phyloP scores from a whole-genome alignment of 2,888 invertebrate genomes.

The Panzeria rudis region DNA sequence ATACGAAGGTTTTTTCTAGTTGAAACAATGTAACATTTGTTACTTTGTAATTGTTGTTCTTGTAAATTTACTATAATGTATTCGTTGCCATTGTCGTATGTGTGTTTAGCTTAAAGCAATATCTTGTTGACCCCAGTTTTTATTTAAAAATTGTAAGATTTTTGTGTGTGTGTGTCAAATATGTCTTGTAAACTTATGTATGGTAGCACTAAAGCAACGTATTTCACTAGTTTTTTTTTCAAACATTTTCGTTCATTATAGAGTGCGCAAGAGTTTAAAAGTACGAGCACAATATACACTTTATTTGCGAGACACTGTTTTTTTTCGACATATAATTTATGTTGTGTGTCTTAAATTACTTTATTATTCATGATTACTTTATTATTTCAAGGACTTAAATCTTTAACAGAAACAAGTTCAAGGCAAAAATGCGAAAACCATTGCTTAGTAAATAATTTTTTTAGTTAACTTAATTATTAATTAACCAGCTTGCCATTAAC shows the following conservation, averaged over 20 bases:
- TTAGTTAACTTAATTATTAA: too few relatives aligned
- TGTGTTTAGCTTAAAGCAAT: conserved; percentile 14
- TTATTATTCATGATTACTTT: conserved; percentile 5
- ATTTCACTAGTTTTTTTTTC: conserved; percentile 18
- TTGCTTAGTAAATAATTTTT: too few relatives aligned
- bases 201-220: conserved; percentile 48
- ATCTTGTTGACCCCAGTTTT: conserved; percentile 31
- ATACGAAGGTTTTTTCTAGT: neutral
- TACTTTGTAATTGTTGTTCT: conserved; percentile 18
- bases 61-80: neutral
- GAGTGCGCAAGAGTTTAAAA: conserved; percentile 56
- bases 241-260: conserved; percentile 59
- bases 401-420: neutral
- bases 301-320: conserved; percentile 21
- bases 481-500: too few relatives aligned
- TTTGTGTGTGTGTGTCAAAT: neutral
- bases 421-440: neutral
- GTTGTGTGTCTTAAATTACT: neutral
- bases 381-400: conserved; percentile 11
- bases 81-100: neutral
- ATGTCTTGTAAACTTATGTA: conserved; percentile 12
- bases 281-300: conserved; percentile 39
- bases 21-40: neutral
- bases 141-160: neutral
- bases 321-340: conserved; percentile 2